Evolutionary conservation across 2,797 vertebrate genomes (phyloP), one percentile per base, ranked within the genome.

Genomic region (Microctenopoma steveboyesi): DNA sequence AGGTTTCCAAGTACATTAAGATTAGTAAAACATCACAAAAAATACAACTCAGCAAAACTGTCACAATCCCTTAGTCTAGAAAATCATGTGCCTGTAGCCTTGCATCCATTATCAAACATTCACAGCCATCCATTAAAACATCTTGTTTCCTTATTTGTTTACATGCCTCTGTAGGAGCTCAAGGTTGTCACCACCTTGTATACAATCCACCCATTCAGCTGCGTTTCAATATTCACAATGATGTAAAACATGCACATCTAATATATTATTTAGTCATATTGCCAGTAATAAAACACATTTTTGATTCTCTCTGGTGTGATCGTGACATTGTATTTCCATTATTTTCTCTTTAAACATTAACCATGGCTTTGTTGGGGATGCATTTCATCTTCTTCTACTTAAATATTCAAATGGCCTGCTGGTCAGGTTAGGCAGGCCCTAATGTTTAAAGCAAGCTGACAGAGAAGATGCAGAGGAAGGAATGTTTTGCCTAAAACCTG

Each of bases 281-380:
- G 12, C 88, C 81, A 43, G 85, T 91, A 92, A 92, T 93, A 94
- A 94, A 94, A 92, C 80, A 92, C 92, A 91, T 91, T 94, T 90
- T 91, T 90, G 90, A 84, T 81, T 86, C 85, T 90, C 84, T 85
- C 90, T 88, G 86, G 82, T 91, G 90, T 79, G 92, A 95, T 94
- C 93, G 90, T 60, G 86, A 92, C 94, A 93, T 93, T 93, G 94
- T 86, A 91, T 94, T 96, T 97, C 97, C 96, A 98, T 97, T 96
- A 97, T 94, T 93, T 87, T 92, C 96, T 98, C 92, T 95, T 98
- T 97, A 98, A 98, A 96, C 95, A 97, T 98, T 97, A 96, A 98
- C 96, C 95, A 90, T 53, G 58, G 89, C 92, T 92, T 92, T 92
- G 93, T 94, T 94, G 83, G 76, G 81, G 89, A 92, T 91, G 89